phyloP scores from a whole-genome alignment of 2,888 invertebrate species.

The Amblyteles armatorius region DNA sequence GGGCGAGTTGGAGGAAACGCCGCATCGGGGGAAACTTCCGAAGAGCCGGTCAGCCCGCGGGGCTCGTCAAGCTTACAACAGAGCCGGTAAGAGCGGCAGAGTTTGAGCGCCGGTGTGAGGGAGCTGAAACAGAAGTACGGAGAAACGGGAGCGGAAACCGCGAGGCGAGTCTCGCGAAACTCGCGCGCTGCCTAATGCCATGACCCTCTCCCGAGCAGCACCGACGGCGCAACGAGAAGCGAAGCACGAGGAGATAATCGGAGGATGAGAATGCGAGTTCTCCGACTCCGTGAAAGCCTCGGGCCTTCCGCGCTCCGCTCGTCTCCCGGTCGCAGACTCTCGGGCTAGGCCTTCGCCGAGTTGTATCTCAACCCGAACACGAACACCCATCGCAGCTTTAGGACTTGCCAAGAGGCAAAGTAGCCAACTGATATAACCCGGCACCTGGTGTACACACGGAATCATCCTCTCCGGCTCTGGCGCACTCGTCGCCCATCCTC shows the following conservation, averaged over 20 bases:
- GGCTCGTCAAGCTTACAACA: conserved; percentile 81
- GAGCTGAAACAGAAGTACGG: conserved; percentile 37
- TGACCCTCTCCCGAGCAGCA: conserved; percentile 14
- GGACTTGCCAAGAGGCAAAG: conserved; percentile 76
- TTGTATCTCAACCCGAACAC: conserved; percentile 2
- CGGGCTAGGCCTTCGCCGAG: conserved; percentile 50
- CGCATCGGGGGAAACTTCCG: conserved; percentile 75
- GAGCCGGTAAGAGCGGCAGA: conserved; percentile 52
- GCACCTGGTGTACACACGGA: conserved; percentile 53
- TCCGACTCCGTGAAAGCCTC: conserved; percentile 37
- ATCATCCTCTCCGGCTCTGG: conserved; percentile 21
- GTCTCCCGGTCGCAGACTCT: conserved; percentile 32
- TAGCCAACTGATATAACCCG: conserved; percentile 72
- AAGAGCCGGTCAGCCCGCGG: conserved; percentile 80
- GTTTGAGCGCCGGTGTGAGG: not conserved
- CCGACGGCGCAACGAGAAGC: not conserved
- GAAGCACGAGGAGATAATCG: conserved; percentile 47
- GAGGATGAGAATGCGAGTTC: conserved; percentile 40
- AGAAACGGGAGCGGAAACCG: conserved; percentile 47
- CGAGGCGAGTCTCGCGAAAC: conserved; percentile 36
- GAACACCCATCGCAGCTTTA: conserved; percentile 60
- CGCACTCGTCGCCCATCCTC: conserved; percentile 22
- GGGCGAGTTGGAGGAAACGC: conserved; percentile 72
- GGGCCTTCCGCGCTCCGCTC: conserved; percentile 45
- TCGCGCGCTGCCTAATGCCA: conserved; percentile 38